Base-by-base conservation (phyloP, 2,797 vertebrate species). In the Dermochelys coriacea region DNA sequence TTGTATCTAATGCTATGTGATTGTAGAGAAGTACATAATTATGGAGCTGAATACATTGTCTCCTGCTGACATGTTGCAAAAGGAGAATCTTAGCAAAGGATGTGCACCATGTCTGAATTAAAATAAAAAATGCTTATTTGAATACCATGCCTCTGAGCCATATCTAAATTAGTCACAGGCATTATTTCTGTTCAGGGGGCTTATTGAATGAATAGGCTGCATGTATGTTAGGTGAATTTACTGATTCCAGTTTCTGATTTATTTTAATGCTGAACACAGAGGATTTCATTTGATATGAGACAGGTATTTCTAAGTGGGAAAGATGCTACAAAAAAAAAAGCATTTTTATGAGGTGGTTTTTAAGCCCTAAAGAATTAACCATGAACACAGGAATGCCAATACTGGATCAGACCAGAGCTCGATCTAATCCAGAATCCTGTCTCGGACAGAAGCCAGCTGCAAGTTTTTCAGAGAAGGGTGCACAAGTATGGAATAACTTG, bases 41-140 rank as follows among this genome's bases (percentile, higher is more conserved):
- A 97, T 9, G 91, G 95, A 97, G 91, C 97, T 96, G 98, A 98
- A 98, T 98, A 97, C 96, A 97, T 98, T 98, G 98, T 98, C 97
- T 98, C 98, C 97, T 97, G 97, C 97, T 98, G 98, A 97, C 96
- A 96, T 4, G 31, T 92, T 92, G 96, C 96, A 97, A 80, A 96
- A 97, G 92, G 94, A 95, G 95, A 93, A 91, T 97, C 94, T 89
- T 92, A 87, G 94, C 85, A 68, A 81, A 93, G 81, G 87, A 96
- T 97, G 93, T 93, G 96, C 3, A 0, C 59, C 87, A 4, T 45
- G 5, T 96, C 89, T 94, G 87, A 94, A 95, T 96, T 97, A 87
- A 95, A 97, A 89, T 50, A 92, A 47, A 80, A 90, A 88, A 78
- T 49, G 50, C 51, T 50, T 29, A 82, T 83, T 86, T 3, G 1